Percentiles rank a stretch among this genome's conserved stretches.
Evolutionary conservation across 2,113 vertebrate species (phyloP).

Genomic region (Speoplatyrhinus poulsoni): DNA sequence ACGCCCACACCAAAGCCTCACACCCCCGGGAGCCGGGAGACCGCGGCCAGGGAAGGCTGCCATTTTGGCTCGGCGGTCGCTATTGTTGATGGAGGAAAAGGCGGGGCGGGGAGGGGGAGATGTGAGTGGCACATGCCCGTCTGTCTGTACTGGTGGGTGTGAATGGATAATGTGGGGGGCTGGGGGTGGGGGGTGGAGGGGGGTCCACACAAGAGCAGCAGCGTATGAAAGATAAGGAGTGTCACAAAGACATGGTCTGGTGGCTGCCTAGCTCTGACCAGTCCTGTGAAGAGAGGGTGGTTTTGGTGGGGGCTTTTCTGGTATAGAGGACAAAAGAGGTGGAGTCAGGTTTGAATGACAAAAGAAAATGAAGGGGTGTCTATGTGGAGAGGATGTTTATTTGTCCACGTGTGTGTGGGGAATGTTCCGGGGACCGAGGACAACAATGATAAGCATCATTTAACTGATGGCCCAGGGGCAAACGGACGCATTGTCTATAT

Average conservation of each 20-base stretch:
- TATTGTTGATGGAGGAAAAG: conserved; percentile 59
- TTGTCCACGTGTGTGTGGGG: not conserved
- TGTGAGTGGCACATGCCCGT: conserved; percentile 35
- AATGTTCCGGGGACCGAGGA: not conserved
- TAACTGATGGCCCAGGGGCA: conserved; percentile 4
- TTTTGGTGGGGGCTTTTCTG: conserved; percentile 1
- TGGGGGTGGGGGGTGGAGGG: not conserved
- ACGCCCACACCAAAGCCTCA: conserved; percentile 15
- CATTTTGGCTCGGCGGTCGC: conserved; percentile 64
- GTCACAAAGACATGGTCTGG: conserved; percentile 28
- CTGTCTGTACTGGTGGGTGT: conserved; percentile 44
- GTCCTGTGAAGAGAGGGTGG: conserved; percentile 30
- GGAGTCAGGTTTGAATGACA: conserved; percentile 57
- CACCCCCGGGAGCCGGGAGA: conserved; percentile 43
- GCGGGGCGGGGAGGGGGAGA: conserved; percentile 11
- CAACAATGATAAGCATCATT: not conserved
- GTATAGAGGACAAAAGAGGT: conserved; percentile 16
- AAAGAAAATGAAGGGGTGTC: conserved; percentile 43
- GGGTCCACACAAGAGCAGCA: not conserved
- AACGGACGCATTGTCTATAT: not conserved
- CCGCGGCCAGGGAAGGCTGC: conserved; percentile 36
- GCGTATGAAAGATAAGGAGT: conserved; percentile 45
- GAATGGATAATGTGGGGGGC: conserved; percentile 16
- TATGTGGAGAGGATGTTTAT: not conserved
- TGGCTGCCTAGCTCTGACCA: conserved; percentile 34